Conservation (phyloP, 2,888 invertebrate species). For the Oscheius sp. region DNA sequence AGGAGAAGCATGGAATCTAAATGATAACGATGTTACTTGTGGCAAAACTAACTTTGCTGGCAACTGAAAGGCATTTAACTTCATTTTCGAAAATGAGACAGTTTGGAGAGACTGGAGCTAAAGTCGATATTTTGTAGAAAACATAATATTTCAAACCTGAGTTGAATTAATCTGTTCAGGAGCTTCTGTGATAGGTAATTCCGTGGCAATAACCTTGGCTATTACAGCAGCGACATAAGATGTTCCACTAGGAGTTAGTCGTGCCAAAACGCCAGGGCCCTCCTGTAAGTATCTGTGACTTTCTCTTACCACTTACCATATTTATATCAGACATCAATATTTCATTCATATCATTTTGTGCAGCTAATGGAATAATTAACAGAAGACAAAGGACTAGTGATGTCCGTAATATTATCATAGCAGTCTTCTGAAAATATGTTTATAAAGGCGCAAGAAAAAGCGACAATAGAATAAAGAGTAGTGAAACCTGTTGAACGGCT, state of each 20-base stretch:
- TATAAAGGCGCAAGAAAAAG: background rate
- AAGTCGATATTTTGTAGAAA: no score
- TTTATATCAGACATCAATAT: background rate
- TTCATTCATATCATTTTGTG: background rate
- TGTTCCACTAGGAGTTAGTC: constrained; percentile 58
- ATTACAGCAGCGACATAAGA: constrained; percentile 60
- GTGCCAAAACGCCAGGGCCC: constrained; percentile 57
- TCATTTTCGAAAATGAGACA: constrained; percentile 13
- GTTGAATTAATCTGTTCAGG: constrained; percentile 12
- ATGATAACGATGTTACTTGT: background rate
- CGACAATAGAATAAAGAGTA: background rate
- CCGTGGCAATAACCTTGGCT: constrained; percentile 51
- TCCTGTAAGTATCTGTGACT: constrained; percentile 39
- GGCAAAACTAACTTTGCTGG: background rate
- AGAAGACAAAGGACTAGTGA: background rate
- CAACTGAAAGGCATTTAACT: constrained; percentile 16
- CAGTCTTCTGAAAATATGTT: background rate
- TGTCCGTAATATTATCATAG: background rate
- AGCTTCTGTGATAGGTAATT: constrained; percentile 25
- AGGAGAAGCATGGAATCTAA: constrained; percentile 23
- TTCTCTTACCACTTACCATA: background rate
- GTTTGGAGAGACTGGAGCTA: constrained; percentile 21
- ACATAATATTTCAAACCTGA: background rate
- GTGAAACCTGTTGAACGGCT: constrained; percentile 20
- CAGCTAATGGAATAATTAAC: background rate